Evolutionary conservation across 2,888 invertebrate genomes (phyloP).

Genomic region (Agonopterix arenella): DNA sequence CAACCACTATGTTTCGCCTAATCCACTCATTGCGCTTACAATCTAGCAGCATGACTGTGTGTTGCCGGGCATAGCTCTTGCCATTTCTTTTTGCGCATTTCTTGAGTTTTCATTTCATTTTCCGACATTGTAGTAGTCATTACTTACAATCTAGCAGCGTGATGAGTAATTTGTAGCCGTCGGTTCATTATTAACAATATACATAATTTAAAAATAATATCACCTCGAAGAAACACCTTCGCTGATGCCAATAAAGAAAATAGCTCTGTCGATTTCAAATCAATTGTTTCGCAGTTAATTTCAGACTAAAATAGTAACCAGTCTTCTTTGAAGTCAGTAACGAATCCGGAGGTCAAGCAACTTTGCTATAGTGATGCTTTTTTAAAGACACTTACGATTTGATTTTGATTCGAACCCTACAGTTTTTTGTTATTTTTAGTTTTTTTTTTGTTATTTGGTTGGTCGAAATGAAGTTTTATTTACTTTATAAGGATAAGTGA

Average conservation of each 20-base stretch:
- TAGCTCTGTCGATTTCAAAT: slow-evolving; percentile 1
- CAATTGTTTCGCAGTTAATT: background rate
- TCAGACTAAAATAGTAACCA: background rate
- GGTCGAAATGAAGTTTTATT: slow-evolving; percentile 54
- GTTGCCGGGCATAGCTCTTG: too few species aligned
- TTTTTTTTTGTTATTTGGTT: slow-evolving; percentile 15
- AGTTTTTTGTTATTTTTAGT: slow-evolving; percentile 16
- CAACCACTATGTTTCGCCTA: too few species aligned
- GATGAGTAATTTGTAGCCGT: too few species aligned
- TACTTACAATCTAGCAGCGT: too few species aligned
- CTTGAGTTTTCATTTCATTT: too few species aligned
- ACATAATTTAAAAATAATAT: background rate
- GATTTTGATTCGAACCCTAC: slow-evolving; percentile 17
- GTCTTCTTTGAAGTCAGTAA: background rate
- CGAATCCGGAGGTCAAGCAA: slow-evolving; percentile 2
- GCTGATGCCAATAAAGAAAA: slow-evolving; percentile 7
- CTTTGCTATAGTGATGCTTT: background rate
- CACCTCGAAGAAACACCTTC: background rate
- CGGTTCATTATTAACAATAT: too few species aligned
- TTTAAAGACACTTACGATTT: slow-evolving; percentile 19
- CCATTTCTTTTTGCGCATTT: too few species aligned
- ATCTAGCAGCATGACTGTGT: too few species aligned
- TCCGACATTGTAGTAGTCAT: too few species aligned
- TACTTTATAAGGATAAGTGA: slow-evolving; percentile 62
- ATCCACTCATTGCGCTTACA: too few species aligned